These are phyloP conservation scores for Cephalopachus bancanus DNA, from an alignment of 2,797 vertebrate species.

Conservation along the genomic window DNA sequence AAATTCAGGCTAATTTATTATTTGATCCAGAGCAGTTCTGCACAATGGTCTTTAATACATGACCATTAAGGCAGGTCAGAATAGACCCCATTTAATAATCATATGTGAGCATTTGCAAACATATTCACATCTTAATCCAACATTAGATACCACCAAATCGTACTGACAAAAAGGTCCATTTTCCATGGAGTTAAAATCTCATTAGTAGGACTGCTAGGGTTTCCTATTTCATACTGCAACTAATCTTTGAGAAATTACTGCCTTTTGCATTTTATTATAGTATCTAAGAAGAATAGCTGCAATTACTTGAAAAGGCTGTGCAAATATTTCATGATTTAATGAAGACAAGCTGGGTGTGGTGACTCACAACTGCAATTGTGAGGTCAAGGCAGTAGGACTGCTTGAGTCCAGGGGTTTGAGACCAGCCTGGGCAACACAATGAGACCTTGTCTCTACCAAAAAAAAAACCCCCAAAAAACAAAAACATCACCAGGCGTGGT, in stretches of 20 bases:
- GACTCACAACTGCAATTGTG: no score
- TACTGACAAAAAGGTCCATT: neutral
- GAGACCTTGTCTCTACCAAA: no score
- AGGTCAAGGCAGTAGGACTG: no score
- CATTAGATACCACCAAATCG: neutral
- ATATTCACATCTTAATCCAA: neutral
- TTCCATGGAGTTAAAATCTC: neutral
- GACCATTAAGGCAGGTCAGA: neutral
- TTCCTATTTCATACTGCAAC: neutral
- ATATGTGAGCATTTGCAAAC: no score
- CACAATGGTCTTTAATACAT: neutral
- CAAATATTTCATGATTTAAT: neutral
- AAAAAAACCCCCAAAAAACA: no score
- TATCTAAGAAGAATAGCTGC: neutral
- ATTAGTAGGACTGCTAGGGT: neutral
- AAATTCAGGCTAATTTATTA: neutral
- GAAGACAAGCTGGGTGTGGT: neutral
- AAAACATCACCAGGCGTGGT: no score
- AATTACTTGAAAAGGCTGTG: neutral
- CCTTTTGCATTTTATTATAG: neutral
- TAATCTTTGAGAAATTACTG: neutral
- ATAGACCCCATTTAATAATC: neutral
- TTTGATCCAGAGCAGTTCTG: neutral
- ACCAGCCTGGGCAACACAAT: no score
- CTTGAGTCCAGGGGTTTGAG: no score